Evolutionary conservation across 2,113 vertebrate genomes (phyloP), one percentile per base, ranked within the genome.

Genomic region (Paramisgurnus dabryanus): DNA sequence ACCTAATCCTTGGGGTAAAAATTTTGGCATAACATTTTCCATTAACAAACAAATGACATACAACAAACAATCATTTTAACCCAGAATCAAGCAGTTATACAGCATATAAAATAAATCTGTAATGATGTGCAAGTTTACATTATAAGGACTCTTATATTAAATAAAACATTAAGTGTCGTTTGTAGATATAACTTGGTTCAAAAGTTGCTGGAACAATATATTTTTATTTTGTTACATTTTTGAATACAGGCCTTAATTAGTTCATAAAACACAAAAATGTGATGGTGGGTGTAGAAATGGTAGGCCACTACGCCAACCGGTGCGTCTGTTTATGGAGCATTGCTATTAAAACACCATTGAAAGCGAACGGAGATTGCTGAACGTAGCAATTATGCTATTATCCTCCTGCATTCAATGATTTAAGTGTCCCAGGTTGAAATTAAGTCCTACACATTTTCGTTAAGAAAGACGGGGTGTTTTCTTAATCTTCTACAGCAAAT

Each of bases 301-400:
- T 74, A 74, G 71, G 71, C 57, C 71, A 74, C 57, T 47, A 41
- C 39, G 41, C 10, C 39, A 73, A 55, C 53, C 68, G 58, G 53
- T 72, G 53, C 50, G 68, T 71, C 39, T 61, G 55, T 45, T 60
- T 22, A 60, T 45, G 11, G 55, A 73, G 6, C 40, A 43, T 34
- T 4, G 57, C 9, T 13, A 13, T 40, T 57, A 53, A 53, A 53
- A 53, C 50, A 53, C 43, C 43, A 45, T 5, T 11, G 5, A 40
- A 10, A 8, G 50, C 27, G 15, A 57, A 60, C 10, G 40, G 43
- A 70, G 66, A 67, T 18, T 17, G 9, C 58, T 17, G 18, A 63
- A 15, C 72, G n/a, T 13, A 22, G 58, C 40, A 17, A 71, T 34
- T 34, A 71, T 15, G 34, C 50, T 71, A 11, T 17, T 58, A 27